phyloP scores from a whole-genome alignment of 2,797 vertebrate species.

The Poeciliopsis paucimaculata region DNA sequence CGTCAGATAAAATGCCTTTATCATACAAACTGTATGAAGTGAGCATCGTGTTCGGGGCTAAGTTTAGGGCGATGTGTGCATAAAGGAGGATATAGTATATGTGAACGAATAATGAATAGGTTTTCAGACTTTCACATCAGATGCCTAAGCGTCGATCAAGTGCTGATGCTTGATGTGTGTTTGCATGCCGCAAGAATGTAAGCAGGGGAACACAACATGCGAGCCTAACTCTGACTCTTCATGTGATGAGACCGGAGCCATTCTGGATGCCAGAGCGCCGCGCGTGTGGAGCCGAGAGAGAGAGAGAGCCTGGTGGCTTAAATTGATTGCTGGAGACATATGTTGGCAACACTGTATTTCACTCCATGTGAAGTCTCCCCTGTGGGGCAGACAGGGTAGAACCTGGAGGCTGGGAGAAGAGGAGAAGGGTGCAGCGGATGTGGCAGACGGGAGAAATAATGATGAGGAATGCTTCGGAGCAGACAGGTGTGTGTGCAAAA shows the following conservation, averaged over 20 bases:
- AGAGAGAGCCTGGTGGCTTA: constrained; percentile 48
- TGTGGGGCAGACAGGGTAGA: constrained; percentile 54
- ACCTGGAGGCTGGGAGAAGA: constrained; percentile 17
- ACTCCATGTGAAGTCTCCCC: constrained; percentile 67
- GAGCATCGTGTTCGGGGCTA: not conserved
- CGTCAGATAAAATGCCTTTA: not conserved
- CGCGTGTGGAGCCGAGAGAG: constrained; percentile 44
- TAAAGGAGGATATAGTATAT: not conserved
- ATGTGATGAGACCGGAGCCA: constrained; percentile 37
- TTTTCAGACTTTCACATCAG: not conserved
- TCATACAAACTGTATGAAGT: not conserved
- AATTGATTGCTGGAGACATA: constrained; percentile 74
- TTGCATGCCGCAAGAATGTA: constrained; percentile 21
- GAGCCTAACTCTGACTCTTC: constrained; percentile 32
- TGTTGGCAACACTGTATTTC: constrained; percentile 72
- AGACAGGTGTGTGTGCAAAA: constrained; percentile 27
- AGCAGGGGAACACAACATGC: constrained; percentile 25
- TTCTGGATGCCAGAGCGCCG: constrained; percentile 38
- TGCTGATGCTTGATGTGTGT: constrained; percentile 16
- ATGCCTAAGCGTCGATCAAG: constrained; percentile 1
- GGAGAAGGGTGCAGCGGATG: constrained; percentile 21
- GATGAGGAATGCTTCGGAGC: constrained; percentile 43
- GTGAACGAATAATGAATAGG: not conserved
- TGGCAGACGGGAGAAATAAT: constrained; percentile 36
- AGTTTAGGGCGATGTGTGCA: not conserved